Base-by-base conservation (phyloP, 2,888 invertebrate genomes). In the Lomographa bimaculata region DNA sequence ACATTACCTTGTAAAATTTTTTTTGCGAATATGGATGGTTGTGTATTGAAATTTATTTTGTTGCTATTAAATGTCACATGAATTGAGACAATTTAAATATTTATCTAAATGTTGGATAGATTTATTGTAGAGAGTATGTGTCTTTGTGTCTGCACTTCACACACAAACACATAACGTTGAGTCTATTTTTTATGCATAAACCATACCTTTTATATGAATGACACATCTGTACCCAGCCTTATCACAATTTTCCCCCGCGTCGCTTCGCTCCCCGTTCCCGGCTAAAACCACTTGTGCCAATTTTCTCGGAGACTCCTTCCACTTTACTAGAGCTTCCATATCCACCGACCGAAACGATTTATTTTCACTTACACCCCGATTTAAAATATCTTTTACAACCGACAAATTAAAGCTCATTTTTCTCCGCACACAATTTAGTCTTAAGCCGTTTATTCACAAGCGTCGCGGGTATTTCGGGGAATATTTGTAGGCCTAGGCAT, bases 271-370 rank as follows among this genome's bases (percentile, higher is more conserved):
- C 66, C 74, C 76, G 70, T 65, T 68, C 78, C 71, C 74, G 61
- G 71, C 85, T 89, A 83, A 84, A 86, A 89, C 86, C 86, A 87
- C 89, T 90, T 89, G 87, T 89, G 85, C 90, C 89, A 86, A 90
- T 89, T 87, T 86, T 87, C 83, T 83, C 75, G 73, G 80, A 70
- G 82, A 81, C 84, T 85, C 76, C 80, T 82, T 82, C 84, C 81
- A 85, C 81, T 87, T 84, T 84, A 82, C 81, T 84, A 77, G 79
- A 81, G 80, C 82, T 81, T 73, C 68, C 71, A 65, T 60, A 55
- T 50, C 54, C 55, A 49, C 66, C 58, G 50, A 56, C 53, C 68
- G 54, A 64, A 73, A 77, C 60, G 71, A 51, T 74, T 54, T 72
- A 80, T 71, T 60, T 68, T 57, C 68, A 63, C 54, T 61, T 57